phyloP scores from a whole-genome alignment of 2,797 vertebrate genomes.

The Macropodus opercularis region DNA sequence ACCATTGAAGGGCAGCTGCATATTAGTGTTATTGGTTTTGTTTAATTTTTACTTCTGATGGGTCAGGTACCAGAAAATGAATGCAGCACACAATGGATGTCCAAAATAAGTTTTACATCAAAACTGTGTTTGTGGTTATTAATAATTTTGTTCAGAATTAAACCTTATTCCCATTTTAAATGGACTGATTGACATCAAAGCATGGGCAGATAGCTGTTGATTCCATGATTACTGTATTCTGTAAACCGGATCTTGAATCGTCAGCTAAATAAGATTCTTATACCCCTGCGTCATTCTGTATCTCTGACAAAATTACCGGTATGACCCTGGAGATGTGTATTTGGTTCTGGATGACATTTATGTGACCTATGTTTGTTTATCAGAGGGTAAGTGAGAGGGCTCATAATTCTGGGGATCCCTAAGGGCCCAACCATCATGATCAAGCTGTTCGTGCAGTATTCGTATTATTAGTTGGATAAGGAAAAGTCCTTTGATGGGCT shows the following conservation, averaged over 20 bases:
- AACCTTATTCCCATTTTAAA: not conserved
- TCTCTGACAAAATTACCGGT: slow-evolving; percentile 34
- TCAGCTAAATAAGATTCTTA: slow-evolving; percentile 19
- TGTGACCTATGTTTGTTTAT: slow-evolving; percentile 49
- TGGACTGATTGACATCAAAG: not conserved
- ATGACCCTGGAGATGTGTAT: slow-evolving; percentile 16
- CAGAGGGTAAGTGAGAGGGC: slow-evolving; percentile 30
- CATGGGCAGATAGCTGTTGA: no score
- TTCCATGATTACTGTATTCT: slow-evolving; percentile 1
- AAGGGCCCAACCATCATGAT: slow-evolving; percentile 26
- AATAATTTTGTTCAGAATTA: no score
- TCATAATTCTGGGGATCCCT: slow-evolving; percentile 25
- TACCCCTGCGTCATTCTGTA: slow-evolving; percentile 22
- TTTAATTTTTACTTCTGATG: no score
- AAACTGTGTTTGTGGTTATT: no score
- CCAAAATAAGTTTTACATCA: no score
- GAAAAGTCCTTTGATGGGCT: slow-evolving; percentile 68
- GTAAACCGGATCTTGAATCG: slow-evolving; percentile 10
- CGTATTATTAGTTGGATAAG: slow-evolving; percentile 76
- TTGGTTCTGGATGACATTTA: slow-evolving; percentile 39
- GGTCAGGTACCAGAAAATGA: no score
- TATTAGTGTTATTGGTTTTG: no score
- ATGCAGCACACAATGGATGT: no score
- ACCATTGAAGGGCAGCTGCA: no score
- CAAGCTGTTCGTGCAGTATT: slow-evolving; percentile 31